Conservation (phyloP, 2,797 vertebrate genomes). For the Heliangelus exortis region DNA sequence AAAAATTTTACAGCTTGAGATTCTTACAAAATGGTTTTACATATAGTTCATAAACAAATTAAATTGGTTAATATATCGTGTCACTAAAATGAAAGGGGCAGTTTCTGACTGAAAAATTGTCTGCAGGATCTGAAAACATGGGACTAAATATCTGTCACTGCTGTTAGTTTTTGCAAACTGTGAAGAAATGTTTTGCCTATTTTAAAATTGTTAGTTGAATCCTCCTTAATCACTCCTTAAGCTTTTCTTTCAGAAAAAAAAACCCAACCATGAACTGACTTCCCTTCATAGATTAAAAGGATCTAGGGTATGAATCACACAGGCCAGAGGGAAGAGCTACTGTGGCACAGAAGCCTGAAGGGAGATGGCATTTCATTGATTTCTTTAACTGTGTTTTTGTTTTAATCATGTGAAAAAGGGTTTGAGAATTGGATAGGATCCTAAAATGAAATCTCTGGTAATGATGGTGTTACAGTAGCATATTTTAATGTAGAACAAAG, state of each 20-base stretch:
- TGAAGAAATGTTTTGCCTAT: background rate
- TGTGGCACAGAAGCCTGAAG: background rate
- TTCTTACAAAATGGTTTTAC: background rate
- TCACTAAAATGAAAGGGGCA: background rate
- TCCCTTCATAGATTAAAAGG: background rate
- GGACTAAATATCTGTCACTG: background rate
- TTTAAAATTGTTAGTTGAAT: background rate
- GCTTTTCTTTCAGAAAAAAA: background rate
- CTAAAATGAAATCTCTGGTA: background rate
- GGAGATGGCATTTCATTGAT: background rate
- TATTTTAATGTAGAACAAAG: background rate
- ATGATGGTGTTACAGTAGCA: background rate
- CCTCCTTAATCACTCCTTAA: background rate
- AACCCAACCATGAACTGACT: background rate
- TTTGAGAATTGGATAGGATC: background rate
- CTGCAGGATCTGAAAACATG: background rate
- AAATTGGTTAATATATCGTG: background rate
- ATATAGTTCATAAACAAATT: background rate
- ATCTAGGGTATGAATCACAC: background rate
- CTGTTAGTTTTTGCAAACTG: background rate
- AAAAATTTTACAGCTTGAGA: background rate
- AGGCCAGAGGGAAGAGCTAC: background rate
- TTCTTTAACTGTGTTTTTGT: background rate
- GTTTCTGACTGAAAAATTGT: background rate
- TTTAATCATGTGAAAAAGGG: background rate